Conservation (phyloP, 1,140 invertebrate species). For the Cyclargus thomasi region DNA sequence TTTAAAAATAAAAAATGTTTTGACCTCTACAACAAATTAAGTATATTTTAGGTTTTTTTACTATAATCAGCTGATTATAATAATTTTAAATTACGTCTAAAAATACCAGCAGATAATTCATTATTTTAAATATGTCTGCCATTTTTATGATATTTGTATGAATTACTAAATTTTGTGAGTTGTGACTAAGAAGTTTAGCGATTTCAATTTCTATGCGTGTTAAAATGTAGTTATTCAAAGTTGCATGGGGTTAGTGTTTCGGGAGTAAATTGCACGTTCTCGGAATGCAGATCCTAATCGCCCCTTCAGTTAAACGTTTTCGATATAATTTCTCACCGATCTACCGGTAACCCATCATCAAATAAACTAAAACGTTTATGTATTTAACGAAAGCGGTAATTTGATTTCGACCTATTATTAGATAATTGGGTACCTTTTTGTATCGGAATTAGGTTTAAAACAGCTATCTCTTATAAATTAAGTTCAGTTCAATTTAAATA, state of each 20-base stretch:
- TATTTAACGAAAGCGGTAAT: slow-evolving; percentile 55
- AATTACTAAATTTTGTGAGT: too few relatives aligned
- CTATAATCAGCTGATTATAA: too few relatives aligned
- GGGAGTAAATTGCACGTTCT: slow-evolving; percentile 41
- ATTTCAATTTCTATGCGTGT: neutral
- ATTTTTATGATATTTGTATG: too few relatives aligned
- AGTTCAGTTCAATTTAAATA: neutral
- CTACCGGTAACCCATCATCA: slow-evolving; percentile 53
- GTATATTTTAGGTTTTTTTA: too few relatives aligned
- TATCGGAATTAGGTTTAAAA: neutral
- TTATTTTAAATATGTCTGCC: too few relatives aligned
- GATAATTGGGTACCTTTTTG: slow-evolving; percentile 45
- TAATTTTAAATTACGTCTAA: too few relatives aligned
- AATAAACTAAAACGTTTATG: slow-evolving; percentile 63
- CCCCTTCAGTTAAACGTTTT: slow-evolving; percentile 60
- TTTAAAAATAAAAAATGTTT: too few relatives aligned
- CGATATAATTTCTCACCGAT: slow-evolving; percentile 56
- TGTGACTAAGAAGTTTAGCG: neutral
- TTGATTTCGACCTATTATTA: slow-evolving; percentile 54
- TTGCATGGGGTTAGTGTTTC: slow-evolving; percentile 18
- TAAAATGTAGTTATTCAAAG: neutral
- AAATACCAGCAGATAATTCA: too few relatives aligned
- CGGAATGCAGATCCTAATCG: slow-evolving; percentile 42
- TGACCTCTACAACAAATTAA: too few relatives aligned
- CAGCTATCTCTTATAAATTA: neutral